A percentile compares a stretch with the other conserved stretches of the same genome.
Conservation (phyloP, 2,113 vertebrate genomes). For the Hypanus sabinus region DNA sequence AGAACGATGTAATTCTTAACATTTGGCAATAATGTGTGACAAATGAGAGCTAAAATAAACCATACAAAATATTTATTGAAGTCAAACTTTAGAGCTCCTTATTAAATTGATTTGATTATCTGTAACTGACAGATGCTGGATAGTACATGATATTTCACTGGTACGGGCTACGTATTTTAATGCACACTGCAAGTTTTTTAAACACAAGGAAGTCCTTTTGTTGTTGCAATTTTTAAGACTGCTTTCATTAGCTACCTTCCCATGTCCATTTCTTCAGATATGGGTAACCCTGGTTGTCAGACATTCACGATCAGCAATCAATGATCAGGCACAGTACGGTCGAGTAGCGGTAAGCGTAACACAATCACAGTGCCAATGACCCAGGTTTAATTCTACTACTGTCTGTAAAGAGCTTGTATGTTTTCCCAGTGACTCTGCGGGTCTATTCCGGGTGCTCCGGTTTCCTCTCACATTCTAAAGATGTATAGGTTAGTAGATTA, state of each 20-base stretch:
- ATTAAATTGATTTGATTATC: not conserved
- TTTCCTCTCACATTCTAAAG: no score
- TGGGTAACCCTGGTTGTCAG: not conserved
- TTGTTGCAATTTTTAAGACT: no score
- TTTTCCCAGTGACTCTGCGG: no score
- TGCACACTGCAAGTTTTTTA: not conserved
- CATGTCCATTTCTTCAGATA: not conserved
- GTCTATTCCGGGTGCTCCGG: no score
- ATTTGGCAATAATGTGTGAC: not conserved
- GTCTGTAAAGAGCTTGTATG: no score
- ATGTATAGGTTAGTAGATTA: no score
- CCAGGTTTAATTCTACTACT: no score
- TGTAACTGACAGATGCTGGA: not conserved
- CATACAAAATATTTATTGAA: not conserved
- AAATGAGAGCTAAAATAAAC: not conserved
- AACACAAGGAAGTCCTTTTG: no score
- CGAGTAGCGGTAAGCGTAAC: no score
- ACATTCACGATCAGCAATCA: not conserved
- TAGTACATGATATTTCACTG: not conserved
- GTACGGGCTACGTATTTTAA: not conserved
- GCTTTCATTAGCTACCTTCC: not conserved
- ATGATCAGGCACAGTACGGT: no score
- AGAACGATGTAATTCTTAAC: not conserved
- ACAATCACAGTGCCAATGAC: no score
- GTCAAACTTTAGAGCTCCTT: not conserved